Percentiles rank a stretch among this genome's conserved stretches.
phyloP scores from a whole-genome alignment of 2,888 invertebrate genomes.

The Lithosia quadra region DNA sequence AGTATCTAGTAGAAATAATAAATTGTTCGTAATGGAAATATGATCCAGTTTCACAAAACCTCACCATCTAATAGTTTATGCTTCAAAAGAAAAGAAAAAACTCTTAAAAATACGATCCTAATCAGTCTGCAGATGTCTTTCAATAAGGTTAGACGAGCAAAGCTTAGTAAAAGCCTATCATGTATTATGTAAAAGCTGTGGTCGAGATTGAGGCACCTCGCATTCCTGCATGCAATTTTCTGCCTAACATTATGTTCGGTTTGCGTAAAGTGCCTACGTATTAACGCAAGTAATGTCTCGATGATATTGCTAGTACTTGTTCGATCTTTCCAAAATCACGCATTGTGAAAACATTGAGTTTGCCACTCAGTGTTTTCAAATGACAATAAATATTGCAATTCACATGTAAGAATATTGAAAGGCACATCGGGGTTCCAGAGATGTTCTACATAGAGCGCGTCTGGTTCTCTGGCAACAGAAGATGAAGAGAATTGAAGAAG shows the following conservation, averaged over 20 bases:
- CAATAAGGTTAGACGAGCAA: constrained; percentile 10
- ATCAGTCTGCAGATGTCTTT: background rate
- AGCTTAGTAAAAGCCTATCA: background rate
- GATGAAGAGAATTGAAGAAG: too few species aligned
- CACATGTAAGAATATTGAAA: constrained; percentile 8
- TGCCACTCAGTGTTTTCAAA: constrained; percentile 28
- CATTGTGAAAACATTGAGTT: constrained; percentile 23
- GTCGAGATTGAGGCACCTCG: constrained; percentile 13
- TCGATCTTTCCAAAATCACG: constrained; percentile 18
- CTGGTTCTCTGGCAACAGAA: too few species aligned
- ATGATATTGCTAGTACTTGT: constrained; percentile 32
- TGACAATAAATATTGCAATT: constrained; percentile 27
- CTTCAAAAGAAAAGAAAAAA: constrained; percentile 3
- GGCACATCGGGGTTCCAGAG: too few species aligned
- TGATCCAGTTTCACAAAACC: background rate
- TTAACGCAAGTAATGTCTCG: constrained; percentile 38
- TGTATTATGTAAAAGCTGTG: constrained; percentile 14
- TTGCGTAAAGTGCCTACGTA: constrained; percentile 16
- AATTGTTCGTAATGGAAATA: background rate
- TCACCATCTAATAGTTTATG: background rate
- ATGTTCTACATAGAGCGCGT: background rate
- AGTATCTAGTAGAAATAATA: too few species aligned
- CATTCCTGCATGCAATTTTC: constrained; percentile 21
- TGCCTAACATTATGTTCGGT: constrained; percentile 7
- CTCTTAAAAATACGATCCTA: constrained; percentile 4